These are phyloP conservation scores for Lepus oiostolus DNA, from an alignment of 2,797 vertebrate genomes.

Conservation along the genomic window DNA sequence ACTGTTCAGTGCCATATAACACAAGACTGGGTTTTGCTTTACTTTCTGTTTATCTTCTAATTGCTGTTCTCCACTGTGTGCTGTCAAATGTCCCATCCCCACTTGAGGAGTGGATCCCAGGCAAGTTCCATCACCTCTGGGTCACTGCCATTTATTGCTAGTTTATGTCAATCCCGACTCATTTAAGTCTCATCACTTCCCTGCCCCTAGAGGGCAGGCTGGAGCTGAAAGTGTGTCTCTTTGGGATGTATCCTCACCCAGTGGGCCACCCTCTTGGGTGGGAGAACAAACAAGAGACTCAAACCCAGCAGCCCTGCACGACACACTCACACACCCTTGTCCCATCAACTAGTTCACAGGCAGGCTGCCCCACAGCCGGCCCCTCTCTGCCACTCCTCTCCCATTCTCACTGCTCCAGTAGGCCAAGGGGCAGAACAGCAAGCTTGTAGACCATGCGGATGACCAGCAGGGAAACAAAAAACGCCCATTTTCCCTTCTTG, in stretches of 20 bases:
- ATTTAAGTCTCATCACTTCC: neutral
- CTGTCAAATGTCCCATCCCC: neutral
- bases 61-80: neutral
- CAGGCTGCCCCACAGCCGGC: too few species aligned
- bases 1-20: neutral
- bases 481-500: neutral
- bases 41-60: neutral
- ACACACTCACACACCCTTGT: neutral
- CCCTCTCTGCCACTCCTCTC: neutral
- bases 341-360: fast-evolving
- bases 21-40: neutral
- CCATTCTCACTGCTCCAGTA: neutral
- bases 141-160: neutral
- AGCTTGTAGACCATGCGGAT: neutral
- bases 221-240: neutral
- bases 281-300: neutral
- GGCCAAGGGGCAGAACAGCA: neutral
- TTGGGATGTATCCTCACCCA: too few species aligned
- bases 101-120: neutral
- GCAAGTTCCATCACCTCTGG: neutral
- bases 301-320: neutral
- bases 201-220: neutral
- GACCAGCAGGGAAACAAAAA: neutral
- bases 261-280: neutral
- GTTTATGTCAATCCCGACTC: neutral